Conservation (phyloP, 2,797 vertebrate genomes). For the Gobio occitaniae region DNA sequence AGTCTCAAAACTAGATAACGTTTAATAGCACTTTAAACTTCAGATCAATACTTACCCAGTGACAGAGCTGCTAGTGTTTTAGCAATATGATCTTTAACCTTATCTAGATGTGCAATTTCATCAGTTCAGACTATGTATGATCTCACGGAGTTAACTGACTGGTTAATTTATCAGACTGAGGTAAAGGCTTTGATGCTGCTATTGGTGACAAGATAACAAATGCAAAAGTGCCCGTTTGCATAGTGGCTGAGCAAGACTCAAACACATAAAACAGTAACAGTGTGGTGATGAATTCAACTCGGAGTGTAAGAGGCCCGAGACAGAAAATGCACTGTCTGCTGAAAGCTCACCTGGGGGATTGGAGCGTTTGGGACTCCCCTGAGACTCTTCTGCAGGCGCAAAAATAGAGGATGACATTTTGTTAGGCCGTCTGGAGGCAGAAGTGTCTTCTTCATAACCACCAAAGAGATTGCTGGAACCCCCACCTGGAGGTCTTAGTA, state of each 20-base stretch:
- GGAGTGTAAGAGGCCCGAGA: not conserved
- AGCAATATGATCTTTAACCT: not conserved
- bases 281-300: slow-evolving; percentile 61
- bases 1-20: not conserved
- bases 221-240: slow-evolving; percentile 33
- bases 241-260: not conserved
- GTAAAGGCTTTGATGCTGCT: not conserved
- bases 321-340: slow-evolving; percentile 18
- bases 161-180: not conserved
- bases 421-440: slow-evolving; percentile 79
- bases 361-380: slow-evolving; percentile 82
- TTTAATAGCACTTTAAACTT: slow-evolving; percentile 5
- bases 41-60: not conserved
- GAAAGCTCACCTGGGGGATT: slow-evolving; percentile 90
- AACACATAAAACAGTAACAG: slow-evolving; percentile 22
- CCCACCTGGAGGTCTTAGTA: slow-evolving; percentile 90
- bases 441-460: slow-evolving; percentile 79
- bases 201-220: slow-evolving; percentile 8
- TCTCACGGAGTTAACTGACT: not conserved
- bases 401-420: slow-evolving; percentile 93
- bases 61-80: not conserved
- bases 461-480: slow-evolving; percentile 88
- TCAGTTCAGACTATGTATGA: not conserved
- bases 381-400: slow-evolving; percentile 80
- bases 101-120: not conserved